A percentile compares a stretch with the other conserved stretches of the same genome.
Conservation (phyloP, 2,888 invertebrate species). For the Rotaria magnacalcarata region DNA sequence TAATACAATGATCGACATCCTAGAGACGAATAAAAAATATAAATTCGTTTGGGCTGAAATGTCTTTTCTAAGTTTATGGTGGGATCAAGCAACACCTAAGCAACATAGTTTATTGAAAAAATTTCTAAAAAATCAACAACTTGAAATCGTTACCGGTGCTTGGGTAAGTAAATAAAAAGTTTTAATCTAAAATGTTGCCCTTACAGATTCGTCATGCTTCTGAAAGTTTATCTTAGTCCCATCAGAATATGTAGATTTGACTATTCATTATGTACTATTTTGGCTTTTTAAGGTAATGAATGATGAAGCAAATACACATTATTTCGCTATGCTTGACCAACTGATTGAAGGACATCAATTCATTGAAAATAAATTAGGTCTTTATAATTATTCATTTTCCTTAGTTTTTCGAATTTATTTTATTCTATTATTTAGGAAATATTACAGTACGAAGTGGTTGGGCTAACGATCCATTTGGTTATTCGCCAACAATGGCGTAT, state of each 20-base stretch:
- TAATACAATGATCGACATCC: conserved; percentile 78
- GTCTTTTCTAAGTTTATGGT: conserved; percentile 87
- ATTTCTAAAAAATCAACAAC: conserved; percentile 68
- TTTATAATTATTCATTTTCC: background rate
- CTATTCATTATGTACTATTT: too few species aligned
- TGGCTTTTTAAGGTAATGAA: conserved; percentile 73
- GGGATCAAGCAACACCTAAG: conserved; percentile 64
- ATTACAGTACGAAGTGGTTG: conserved; percentile 62
- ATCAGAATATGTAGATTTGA: too few species aligned
- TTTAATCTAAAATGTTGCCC: too few species aligned
- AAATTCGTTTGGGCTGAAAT: conserved; percentile 98
- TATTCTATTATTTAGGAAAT: background rate
- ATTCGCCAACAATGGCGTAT: conserved; percentile 87
- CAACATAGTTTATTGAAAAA: conserved; percentile 61
- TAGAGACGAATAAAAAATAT: conserved; percentile 71
- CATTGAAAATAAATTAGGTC: conserved; percentile 55
- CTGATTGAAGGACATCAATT: conserved; percentile 91
- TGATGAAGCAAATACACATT: conserved; percentile 92
- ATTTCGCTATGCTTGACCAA: conserved; percentile 80
- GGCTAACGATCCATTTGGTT: conserved; percentile 96
- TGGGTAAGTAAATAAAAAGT: conserved; percentile 64
- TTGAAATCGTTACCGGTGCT: conserved; percentile 94
- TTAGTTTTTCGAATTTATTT: too few species aligned
- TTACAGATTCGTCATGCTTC: too few species aligned
- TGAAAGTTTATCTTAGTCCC: too few species aligned